Conservation (phyloP, 2,888 invertebrate species). For the Napeogenes sylphis region DNA sequence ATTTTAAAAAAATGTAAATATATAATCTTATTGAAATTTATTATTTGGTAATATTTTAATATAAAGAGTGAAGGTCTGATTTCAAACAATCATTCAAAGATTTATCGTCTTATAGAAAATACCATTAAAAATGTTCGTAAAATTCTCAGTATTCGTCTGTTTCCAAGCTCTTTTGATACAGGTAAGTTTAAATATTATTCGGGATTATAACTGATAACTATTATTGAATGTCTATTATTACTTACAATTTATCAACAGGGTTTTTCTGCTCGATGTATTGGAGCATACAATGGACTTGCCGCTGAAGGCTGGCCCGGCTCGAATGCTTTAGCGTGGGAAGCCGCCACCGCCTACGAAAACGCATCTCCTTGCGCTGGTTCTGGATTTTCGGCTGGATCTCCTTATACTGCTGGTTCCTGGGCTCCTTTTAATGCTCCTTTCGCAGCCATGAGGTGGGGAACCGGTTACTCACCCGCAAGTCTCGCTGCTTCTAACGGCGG, state of each 20-base stretch:
- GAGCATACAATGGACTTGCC: slow-evolving; percentile 17
- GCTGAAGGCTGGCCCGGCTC: slow-evolving; percentile 15
- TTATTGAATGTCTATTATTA: background rate
- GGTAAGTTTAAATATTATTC: slow-evolving; percentile 20
- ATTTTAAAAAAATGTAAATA: background rate
- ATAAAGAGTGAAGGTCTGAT: too few relatives aligned
- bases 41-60: too few relatives aligned
- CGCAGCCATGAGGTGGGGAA: slow-evolving; percentile 32
- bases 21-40: too few relatives aligned
- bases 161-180: slow-evolving; percentile 32
- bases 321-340: slow-evolving; percentile 11
- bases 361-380: slow-evolving; percentile 11
- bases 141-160: slow-evolving; percentile 28
- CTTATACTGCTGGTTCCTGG: slow-evolving; percentile 11
- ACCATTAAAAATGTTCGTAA: slow-evolving; percentile 24
- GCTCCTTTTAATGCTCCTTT: slow-evolving; percentile 13
- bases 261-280: slow-evolving; percentile 28
- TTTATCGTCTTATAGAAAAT: too few relatives aligned
- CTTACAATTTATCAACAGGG: slow-evolving; percentile 22
- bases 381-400: slow-evolving; percentile 14
- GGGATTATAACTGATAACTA: too few relatives aligned
- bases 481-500: slow-evolving; percentile 47
- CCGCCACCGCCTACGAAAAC: slow-evolving; percentile 17
- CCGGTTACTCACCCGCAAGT: slow-evolving; percentile 41
- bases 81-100: too few relatives aligned